Percentiles rank a stretch among this genome's conserved stretches.
These are phyloP conservation scores for Endomychus coccineus DNA, from an alignment of 2,888 invertebrate genomes.

Conservation along the genomic window DNA sequence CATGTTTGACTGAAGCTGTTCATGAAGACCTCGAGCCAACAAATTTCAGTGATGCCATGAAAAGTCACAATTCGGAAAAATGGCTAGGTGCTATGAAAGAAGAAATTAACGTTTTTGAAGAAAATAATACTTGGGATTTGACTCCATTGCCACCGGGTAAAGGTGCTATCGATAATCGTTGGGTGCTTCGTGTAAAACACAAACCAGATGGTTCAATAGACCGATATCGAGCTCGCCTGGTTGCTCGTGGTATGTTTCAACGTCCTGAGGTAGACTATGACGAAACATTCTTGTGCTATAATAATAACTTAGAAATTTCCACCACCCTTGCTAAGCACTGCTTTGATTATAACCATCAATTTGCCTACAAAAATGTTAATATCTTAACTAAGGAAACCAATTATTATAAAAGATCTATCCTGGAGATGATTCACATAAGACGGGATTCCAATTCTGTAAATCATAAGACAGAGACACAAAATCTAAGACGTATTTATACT, in stretches of 20 bases:
- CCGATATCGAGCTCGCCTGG: constrained; percentile 28
- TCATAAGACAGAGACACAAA: no score
- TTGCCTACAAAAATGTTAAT: no score
- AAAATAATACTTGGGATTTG: constrained; percentile 23
- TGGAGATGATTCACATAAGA: no score
- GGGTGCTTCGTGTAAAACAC: constrained; percentile 19
- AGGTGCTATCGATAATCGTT: constrained; percentile 16
- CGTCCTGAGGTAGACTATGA: constrained; percentile 26
- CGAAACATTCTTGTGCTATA: no score
- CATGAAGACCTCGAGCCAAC: constrained; percentile 8
- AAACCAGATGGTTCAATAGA: constrained; percentile 24
- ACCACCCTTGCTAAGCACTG: no score
- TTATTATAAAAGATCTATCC: no score
- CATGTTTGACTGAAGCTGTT: constrained; percentile 6
- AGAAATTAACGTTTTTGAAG: constrained; percentile 18
- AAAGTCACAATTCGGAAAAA: constrained; percentile 12
- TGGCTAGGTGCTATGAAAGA: constrained; percentile 23
- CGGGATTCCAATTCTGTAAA: no score
- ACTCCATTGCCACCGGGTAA: constrained; percentile 15
- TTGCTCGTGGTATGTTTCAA: constrained; percentile 26
- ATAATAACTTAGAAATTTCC: no score
- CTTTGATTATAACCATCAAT: no score
- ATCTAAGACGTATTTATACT: no score
- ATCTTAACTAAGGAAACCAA: no score
- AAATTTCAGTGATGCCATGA: constrained; percentile 20